A percentile compares a stretch with the other conserved stretches of the same genome.
Conservation (phyloP, 2,888 invertebrate genomes). For the Morpho helenor region DNA sequence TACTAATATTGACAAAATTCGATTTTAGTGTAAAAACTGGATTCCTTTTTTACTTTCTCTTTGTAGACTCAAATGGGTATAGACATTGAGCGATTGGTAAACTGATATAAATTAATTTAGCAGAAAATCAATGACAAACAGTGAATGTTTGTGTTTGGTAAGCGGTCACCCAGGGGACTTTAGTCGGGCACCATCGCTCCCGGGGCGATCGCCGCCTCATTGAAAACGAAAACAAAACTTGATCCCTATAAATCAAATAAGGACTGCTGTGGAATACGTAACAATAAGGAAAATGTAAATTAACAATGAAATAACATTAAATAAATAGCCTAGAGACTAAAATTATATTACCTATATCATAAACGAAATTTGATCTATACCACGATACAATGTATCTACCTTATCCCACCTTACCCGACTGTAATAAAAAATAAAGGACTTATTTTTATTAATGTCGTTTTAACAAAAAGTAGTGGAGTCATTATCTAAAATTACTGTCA, state of each 20-base stretch:
- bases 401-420: no score
- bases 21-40: no score
- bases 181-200: slow-evolving; percentile 32
- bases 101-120: slow-evolving; percentile 68
- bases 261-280: slow-evolving; percentile 38
- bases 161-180: slow-evolving; percentile 56
- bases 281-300: background rate
- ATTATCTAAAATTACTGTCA: no score
- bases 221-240: slow-evolving; percentile 69
- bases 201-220: slow-evolving; percentile 51
- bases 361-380: no score
- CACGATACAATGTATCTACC: no score
- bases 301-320: background rate
- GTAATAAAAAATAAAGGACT: no score
- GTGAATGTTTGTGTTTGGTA: slow-evolving; percentile 57
- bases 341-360: no score
- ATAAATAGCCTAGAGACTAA: background rate
- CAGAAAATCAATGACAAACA: slow-evolving; percentile 75
- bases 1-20: no score
- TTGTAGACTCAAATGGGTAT: no score
- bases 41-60: no score
- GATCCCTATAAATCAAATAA: slow-evolving; percentile 68
- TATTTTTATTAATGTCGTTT: no score
- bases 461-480: no score
- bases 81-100: slow-evolving; percentile 30